Evolutionary conservation across 2,113 vertebrate genomes (phyloP).

Genomic region (Chaetops frenatus): DNA sequence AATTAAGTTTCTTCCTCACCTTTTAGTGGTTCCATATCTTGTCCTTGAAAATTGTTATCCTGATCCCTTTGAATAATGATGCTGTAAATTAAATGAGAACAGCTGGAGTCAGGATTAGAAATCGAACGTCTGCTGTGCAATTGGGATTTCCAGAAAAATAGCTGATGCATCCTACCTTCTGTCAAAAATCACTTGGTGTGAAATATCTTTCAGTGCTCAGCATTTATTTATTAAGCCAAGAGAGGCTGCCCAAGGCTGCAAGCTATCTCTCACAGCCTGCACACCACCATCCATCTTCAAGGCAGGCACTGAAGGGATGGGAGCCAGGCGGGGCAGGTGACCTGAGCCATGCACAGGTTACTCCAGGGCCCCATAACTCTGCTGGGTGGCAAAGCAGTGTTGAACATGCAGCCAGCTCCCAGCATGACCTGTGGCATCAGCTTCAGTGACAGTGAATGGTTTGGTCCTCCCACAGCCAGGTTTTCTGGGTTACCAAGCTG

Average conservation of each 20-base stretch:
- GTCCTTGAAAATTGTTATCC: not conserved
- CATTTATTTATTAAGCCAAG: not conserved
- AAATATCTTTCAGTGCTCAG: not conserved
- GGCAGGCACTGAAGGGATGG: not conserved
- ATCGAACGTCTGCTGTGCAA: not conserved
- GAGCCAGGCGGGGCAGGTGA: not conserved
- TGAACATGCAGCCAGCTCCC: not conserved
- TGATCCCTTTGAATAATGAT: not conserved
- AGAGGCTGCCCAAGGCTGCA: not conserved
- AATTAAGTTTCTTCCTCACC: not conserved
- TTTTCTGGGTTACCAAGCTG: not conserved
- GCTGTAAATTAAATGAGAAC: not conserved
- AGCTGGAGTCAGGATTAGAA: not conserved
- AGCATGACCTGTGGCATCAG: not conserved
- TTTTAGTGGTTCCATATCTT: not conserved
- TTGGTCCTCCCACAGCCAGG: not conserved
- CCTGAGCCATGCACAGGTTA: rapidly evolving
- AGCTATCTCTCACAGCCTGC: not conserved
- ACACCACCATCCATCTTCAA: not conserved
- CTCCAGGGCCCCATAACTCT: not conserved
- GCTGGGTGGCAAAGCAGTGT: not conserved
- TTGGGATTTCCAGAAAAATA: not conserved
- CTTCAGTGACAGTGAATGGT: not conserved
- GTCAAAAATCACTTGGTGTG: not conserved
- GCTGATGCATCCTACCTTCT: not conserved